A percentile compares a stretch with the other conserved stretches of the same genome.
Conservation (phyloP, 2,888 invertebrate genomes). For the Chrysolina haemoptera region DNA sequence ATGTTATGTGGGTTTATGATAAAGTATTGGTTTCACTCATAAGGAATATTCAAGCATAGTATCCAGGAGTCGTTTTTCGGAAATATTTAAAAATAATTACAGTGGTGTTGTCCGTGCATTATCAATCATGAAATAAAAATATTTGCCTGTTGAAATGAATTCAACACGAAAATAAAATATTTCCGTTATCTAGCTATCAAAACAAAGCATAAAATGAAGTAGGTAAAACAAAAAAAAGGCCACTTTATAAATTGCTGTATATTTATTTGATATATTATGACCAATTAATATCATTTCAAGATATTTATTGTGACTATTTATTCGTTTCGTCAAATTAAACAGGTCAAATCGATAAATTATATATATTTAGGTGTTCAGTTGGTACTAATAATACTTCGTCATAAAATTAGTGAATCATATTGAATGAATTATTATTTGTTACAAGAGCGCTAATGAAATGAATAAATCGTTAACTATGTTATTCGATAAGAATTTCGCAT, state of each 20-base stretch:
- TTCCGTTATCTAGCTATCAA: too few relatives aligned
- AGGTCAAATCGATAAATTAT: conserved; percentile 13
- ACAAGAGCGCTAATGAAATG: background rate
- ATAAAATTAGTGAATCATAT: conserved; percentile 1
- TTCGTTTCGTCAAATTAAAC: background rate
- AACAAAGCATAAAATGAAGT: too few relatives aligned
- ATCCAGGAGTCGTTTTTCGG: too few relatives aligned
- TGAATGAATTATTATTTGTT: conserved; percentile 12
- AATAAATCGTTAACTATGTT: conserved; percentile 11
- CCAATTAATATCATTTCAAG: background rate
- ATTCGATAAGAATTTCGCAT: background rate
- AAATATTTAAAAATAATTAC: too few relatives aligned
- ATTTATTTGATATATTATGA: conserved; percentile 3
- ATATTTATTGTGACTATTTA: background rate
- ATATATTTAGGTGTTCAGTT: background rate
- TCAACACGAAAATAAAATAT: too few relatives aligned
- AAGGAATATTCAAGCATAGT: too few relatives aligned
- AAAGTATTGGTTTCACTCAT: too few relatives aligned
- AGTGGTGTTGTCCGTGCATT: too few relatives aligned
- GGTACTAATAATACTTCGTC: background rate
- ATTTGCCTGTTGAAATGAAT: too few relatives aligned
- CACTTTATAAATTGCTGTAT: background rate
- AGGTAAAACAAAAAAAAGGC: too few relatives aligned
- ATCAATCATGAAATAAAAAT: too few relatives aligned
- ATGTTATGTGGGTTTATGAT: too few relatives aligned